Evolutionary conservation across 92 coral and sea anemone genomes (phyloP).

Genomic region (Desmophyllum pertusum): DNA sequence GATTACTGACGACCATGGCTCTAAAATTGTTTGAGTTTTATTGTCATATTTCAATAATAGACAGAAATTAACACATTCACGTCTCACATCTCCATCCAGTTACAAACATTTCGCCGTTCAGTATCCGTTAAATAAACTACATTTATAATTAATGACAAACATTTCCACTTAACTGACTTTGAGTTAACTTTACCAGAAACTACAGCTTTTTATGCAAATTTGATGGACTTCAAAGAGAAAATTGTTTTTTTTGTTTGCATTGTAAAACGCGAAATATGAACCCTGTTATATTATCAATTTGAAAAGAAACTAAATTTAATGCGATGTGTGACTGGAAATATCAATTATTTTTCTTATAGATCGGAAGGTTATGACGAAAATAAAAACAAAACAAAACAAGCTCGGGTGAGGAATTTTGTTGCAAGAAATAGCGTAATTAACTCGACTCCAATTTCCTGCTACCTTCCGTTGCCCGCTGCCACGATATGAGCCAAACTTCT

Average conservation of each 20-base stretch:
- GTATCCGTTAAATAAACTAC: background rate
- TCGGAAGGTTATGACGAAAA: background rate
- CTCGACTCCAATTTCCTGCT: background rate
- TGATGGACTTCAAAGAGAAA: background rate
- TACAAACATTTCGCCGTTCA: background rate
- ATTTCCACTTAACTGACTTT: background rate
- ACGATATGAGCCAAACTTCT: background rate
- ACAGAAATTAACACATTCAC: background rate
- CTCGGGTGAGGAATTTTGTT: background rate
- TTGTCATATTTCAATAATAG: background rate
- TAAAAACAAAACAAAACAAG: too few relatives aligned
- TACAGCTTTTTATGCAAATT: background rate
- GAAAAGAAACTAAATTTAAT: background rate
- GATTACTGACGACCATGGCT: background rate
- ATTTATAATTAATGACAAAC: background rate
- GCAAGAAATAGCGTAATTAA: background rate
- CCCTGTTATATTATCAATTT: background rate
- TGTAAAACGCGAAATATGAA: background rate
- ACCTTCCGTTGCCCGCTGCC: background rate
- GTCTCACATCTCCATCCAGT: background rate
- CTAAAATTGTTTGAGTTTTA: background rate
- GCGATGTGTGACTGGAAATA: background rate
- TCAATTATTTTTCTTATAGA: background rate
- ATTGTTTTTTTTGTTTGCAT: background rate
- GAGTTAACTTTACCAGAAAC: background rate